Evolutionary conservation across 2,113 vertebrate genomes (phyloP), one percentile per base, ranked within the genome.

Genomic region (Psettodes erumei): DNA sequence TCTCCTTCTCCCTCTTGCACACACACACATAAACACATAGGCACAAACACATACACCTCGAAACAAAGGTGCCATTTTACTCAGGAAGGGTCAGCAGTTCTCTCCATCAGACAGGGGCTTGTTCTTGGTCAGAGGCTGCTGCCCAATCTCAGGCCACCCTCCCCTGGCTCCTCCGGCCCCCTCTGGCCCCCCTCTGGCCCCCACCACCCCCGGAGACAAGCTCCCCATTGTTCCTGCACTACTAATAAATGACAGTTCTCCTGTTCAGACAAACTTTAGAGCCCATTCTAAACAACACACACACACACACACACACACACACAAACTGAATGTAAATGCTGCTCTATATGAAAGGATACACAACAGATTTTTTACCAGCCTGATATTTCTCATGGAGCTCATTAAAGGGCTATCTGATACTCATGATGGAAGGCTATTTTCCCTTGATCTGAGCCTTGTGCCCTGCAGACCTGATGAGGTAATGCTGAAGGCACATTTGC

Each of bases 61-160:
- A 90, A 94, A 95, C 94, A 95, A 95, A 95, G 93, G 93, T 95
- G 89, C 90, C 90, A 93, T 95, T 95, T 94, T 94, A 89, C 89
- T 91, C 91, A 92, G 92, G 92, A 94, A 93, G 93, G 94, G 93
- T 94, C 92, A 94, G 93, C 91, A 93, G 93, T 91, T 94, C 90
- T 90, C 91, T 92, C 89, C 90, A 93, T 95, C 93, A 95, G 91
- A 94, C 93, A 90, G 90, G 84, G 86, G 85, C 91, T 94, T 95
- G 94, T 95, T 95, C 91, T 94, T 92, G 89, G 91, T 94, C 93
- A 75, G 91, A 92, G 89, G 81, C 92, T 88, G 91, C 91, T 89
- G 92, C 92, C 93, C 93, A 93, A 88, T 93, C 91, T 93, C 92
- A 93, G 89, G 84, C 91, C 89, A 82, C 75, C 84, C 85, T 83